Conservation (phyloP, 2,888 invertebrate species). For the Candidula unifasciata region DNA sequence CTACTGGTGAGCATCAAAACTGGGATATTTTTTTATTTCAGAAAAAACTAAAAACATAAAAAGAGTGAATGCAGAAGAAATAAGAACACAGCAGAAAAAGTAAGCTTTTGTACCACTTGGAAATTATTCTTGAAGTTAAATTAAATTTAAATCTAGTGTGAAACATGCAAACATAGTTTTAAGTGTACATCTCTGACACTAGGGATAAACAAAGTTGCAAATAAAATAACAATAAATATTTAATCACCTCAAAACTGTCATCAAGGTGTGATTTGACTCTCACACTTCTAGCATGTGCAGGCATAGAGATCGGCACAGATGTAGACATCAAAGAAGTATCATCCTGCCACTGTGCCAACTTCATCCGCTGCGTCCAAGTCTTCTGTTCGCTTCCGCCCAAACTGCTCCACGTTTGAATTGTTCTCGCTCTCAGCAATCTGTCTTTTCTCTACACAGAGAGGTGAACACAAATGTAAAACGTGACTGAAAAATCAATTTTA, state of each 20-base stretch:
- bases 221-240: too few relatives aligned
- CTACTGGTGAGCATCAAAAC: too few relatives aligned
- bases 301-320: conserved; percentile 52
- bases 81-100: too few relatives aligned
- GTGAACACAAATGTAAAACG: background rate
- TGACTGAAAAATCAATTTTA: background rate
- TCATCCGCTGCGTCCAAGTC: conserved; percentile 27
- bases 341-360: background rate
- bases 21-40: too few relatives aligned
- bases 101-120: too few relatives aligned
- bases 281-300: conserved; percentile 27
- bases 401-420: conserved; percentile 15
- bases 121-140: too few relatives aligned
- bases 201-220: too few relatives aligned
- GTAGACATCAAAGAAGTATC: conserved; percentile 39
- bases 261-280: conserved; percentile 24
- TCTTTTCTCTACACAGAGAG: background rate
- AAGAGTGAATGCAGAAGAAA: too few relatives aligned
- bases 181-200: too few relatives aligned
- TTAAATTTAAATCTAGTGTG: too few relatives aligned
- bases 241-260: conserved; percentile 43
- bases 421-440: background rate
- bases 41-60: too few relatives aligned
- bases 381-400: background rate
- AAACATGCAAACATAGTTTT: too few relatives aligned